Evolutionary conservation across 53 echinoderm and acorn worm genomes (phyloP).

Genomic region (Temnopleurus reevesii): DNA sequence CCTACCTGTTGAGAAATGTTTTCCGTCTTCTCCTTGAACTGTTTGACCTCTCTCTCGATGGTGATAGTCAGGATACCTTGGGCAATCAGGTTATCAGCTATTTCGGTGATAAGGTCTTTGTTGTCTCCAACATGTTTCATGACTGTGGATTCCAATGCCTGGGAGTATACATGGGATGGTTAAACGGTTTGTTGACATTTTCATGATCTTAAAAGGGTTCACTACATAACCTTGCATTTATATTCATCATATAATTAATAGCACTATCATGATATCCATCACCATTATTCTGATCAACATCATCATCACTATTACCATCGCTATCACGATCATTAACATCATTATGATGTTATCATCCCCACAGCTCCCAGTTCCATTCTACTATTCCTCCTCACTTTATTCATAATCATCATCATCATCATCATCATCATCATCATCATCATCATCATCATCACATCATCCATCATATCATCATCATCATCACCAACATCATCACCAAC

Average conservation of each 20-base stretch:
- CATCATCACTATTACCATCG: no score
- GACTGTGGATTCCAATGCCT: slow-evolving; percentile 81
- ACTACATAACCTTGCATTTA: no score
- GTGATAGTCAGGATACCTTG: slow-evolving; percentile 75
- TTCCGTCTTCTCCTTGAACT: slow-evolving; percentile 78
- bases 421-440: no score
- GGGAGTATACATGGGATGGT: background rate
- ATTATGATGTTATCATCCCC: background rate
- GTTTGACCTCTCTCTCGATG: slow-evolving; percentile 85
- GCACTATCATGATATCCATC: no score
- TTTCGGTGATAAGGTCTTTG: slow-evolving; percentile 70
- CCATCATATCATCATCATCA: background rate
- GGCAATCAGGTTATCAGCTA: slow-evolving; percentile 68
- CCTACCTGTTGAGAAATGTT: slow-evolving; percentile 81
- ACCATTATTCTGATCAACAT: no score
- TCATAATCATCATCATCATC: no score
- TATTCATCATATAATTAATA: no score
- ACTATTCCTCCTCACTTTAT: background rate
- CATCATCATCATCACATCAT: no score
- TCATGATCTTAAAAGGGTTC: no score
- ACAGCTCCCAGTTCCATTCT: no score
- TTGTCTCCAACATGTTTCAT: slow-evolving; percentile 92
- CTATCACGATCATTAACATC: no score
- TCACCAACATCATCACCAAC: background rate
- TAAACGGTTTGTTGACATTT: no score